Evolutionary conservation across 2,797 vertebrate species (phyloP).

Genomic region (Lepus townsendii): DNA sequence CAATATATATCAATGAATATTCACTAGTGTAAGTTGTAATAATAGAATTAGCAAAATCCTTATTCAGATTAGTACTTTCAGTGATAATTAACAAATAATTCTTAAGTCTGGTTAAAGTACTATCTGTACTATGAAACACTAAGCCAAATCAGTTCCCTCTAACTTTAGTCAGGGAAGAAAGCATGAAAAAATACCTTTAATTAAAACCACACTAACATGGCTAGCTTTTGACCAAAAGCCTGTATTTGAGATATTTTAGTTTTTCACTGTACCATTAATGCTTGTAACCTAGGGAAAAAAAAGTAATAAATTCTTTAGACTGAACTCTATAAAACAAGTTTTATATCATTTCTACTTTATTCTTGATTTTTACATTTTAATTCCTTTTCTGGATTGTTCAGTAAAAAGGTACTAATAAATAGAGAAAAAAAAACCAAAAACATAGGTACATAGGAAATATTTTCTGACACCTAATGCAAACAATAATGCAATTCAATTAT

Average conservation of each 20-base stretch:
- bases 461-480: not conserved
- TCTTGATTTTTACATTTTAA: slow-evolving; percentile 31
- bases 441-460: not conserved
- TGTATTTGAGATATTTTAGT: not conserved
- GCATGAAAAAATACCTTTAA: not conserved
- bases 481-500: not conserved
- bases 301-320: not conserved
- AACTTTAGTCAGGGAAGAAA: not conserved
- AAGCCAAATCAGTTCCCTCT: not conserved
- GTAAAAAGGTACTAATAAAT: not conserved
- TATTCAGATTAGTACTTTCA: not conserved
- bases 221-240: not conserved
- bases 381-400: not conserved
- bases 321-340: not conserved
- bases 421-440: not conserved
- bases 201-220: not conserved
- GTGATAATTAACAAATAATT: slow-evolving; percentile 14
- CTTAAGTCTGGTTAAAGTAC: not conserved
- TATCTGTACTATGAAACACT: not conserved
- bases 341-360: not conserved
- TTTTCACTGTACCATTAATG: not conserved
- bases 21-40: not conserved
- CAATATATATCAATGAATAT: not conserved
- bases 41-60: not conserved
- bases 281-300: not conserved